Base-by-base conservation (phyloP, 2,797 vertebrate species). In the Scarus forsteni region DNA sequence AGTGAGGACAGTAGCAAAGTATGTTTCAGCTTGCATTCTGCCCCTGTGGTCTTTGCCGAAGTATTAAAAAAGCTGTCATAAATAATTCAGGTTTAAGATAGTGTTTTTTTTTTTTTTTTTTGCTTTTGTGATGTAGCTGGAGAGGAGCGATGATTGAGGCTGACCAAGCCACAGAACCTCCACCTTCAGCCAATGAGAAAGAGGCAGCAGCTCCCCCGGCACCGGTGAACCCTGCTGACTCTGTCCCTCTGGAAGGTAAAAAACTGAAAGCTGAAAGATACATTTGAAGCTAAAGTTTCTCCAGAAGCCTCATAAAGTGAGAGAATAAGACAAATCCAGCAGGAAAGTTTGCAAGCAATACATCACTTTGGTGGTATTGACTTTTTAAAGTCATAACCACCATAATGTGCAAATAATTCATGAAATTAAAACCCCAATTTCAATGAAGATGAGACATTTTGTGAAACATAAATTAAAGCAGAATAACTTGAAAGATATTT, bases 101-200 rank as follows among this genome's bases (percentile, higher is more conserved):
- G 1, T 2, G n/a, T n/a, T n/a, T 27, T 59, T 27, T 27, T 27
- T 27, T 27, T 27, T 27, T 27, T 27, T 27, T 60, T 10, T 1
- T 14, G 13, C 1, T 53, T 71, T 16, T 15, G n/a, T 66, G 38
- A 2, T 27, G 53, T 84, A 99, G 98, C 88, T 98, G 97, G 98
- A 92, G 96, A 77, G 97, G 97, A 73, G 94, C 96, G 0, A 90
- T 96, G 86, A 97, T 98, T 3, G 96, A 98, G 88, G 95, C 96
- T 0, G 95, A 96, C 55, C 95, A 94, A 77, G 92, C 85, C 62
- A 94, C 93, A 0, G 95, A 96, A 61, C 80, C 89, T 13, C 88
- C 85, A 1, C 92, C 95, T 0, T 95, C 94, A 0, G 89, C 72
- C 65, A 92, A 75, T 85, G 85, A 80, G 64, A 94, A 70, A 53